These are phyloP conservation scores for Lophius piscatorius DNA, from an alignment of 2,113 vertebrate genomes.

Conservation along the genomic window DNA sequence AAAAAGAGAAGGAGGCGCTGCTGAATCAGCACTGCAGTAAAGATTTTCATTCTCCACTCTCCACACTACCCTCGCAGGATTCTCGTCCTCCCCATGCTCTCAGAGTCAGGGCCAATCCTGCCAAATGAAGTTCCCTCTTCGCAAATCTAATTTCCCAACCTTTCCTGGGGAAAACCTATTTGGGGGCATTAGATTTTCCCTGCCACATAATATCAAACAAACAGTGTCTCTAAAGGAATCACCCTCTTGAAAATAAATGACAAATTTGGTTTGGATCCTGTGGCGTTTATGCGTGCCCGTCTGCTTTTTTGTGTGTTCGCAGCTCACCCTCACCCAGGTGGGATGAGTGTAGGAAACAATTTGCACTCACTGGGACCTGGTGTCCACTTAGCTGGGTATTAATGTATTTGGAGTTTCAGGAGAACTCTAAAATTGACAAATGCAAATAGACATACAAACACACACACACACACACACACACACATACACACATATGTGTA, in stretches of 20 bases:
- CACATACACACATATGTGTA: no score
- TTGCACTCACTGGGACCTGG: conserved; percentile 27
- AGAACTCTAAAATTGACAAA: no score
- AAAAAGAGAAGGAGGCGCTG: conserved; percentile 44
- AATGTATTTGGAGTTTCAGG: not conserved
- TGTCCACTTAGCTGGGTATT: no score
- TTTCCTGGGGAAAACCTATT: conserved; percentile 87
- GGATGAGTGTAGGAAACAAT: conserved; percentile 38
- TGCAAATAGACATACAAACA: no score
- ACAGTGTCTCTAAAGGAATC: conserved; percentile 95
- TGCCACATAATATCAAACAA: conserved; percentile 93
- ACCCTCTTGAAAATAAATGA: conserved; percentile 89
- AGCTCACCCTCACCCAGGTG: no score
- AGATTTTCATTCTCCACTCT: conserved; percentile 76
- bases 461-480: no score
- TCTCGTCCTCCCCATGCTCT: conserved; percentile 73
- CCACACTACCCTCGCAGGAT: conserved; percentile 22
- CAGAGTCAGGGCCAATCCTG: conserved; percentile 79
- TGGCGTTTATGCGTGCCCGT: conserved; percentile 74
- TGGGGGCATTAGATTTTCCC: conserved; percentile 96
- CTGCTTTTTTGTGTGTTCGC: no score
- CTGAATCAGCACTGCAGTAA: conserved; percentile 87
- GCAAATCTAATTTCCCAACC: conserved; percentile 90
- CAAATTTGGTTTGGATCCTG: conserved; percentile 91
- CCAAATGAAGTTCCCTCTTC: conserved; percentile 93